Percentiles rank a stretch among this genome's conserved stretches.
These are phyloP conservation scores for Calidris pugnax DNA, from an alignment of 2,113 vertebrate species.

Conservation along the genomic window DNA sequence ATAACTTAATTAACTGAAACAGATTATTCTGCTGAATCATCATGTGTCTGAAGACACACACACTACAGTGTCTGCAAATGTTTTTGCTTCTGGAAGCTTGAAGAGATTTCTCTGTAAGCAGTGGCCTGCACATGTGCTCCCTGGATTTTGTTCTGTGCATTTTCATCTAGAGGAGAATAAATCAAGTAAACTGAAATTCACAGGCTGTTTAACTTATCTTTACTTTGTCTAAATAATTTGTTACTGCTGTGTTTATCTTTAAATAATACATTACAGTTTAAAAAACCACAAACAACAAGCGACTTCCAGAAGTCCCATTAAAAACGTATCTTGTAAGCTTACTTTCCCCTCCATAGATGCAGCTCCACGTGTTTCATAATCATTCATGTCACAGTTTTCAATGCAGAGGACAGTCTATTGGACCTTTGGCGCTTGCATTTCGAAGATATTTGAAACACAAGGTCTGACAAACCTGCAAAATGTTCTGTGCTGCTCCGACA, in stretches of 20 bases:
- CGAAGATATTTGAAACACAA: background rate
- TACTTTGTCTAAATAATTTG: background rate
- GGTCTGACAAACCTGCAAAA: background rate
- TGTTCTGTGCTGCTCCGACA: background rate
- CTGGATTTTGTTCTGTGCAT: background rate
- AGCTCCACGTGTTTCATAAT: background rate
- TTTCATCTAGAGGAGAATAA: background rate
- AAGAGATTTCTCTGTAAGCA: background rate
- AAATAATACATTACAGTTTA: background rate
- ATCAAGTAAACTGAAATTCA: background rate
- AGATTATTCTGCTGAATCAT: background rate
- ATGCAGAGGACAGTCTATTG: background rate
- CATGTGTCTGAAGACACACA: background rate
- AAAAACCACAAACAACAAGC: background rate
- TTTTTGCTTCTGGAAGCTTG: background rate
- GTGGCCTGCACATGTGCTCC: background rate
- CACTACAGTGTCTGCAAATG: background rate
- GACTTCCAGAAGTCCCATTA: background rate
- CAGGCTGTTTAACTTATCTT: background rate
- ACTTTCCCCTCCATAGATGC: background rate
- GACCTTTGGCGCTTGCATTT: background rate
- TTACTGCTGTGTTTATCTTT: background rate
- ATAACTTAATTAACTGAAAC: background rate
- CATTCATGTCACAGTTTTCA: background rate
- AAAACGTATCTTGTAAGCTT: background rate